Percentiles rank a stretch among this genome's conserved stretches.
These are phyloP conservation scores for Coreius guichenoti DNA, from an alignment of 2,797 vertebrate species.

Conservation along the genomic window DNA sequence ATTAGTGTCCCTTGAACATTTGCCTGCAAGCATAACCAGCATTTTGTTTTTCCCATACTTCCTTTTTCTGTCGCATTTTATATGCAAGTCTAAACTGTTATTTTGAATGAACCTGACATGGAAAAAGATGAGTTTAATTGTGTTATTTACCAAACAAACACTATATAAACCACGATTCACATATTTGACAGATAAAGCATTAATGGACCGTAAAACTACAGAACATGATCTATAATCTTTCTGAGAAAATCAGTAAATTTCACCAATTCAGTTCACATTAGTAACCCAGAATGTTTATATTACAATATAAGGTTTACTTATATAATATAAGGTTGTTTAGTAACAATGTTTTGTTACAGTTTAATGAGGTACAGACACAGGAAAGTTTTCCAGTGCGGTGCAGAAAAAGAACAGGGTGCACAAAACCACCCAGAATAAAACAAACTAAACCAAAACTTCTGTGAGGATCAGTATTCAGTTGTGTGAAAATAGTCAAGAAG, in stretches of 20 bases:
- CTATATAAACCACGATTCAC: too few relatives aligned
- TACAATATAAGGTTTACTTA: not conserved
- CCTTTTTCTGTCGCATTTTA: too few relatives aligned
- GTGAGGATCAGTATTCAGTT: not conserved
- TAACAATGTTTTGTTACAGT: not conserved
- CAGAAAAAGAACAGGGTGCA: slow-evolving; percentile 24
- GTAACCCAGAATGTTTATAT: not conserved
- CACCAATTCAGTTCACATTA: not conserved
- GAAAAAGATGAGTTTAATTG: too few relatives aligned
- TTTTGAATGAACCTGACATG: too few relatives aligned
- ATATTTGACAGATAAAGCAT: too few relatives aligned
- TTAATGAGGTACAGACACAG: not conserved
- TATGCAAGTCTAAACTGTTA: too few relatives aligned
- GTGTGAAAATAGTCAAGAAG: not conserved
- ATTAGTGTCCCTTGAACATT: too few relatives aligned
- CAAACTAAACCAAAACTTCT: not conserved
- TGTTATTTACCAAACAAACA: too few relatives aligned
- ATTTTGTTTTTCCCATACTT: too few relatives aligned
- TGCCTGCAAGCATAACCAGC: too few relatives aligned
- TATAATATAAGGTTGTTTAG: not conserved
- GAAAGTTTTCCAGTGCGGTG: not conserved
- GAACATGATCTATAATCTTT: not conserved
- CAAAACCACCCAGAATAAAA: slow-evolving; percentile 6
- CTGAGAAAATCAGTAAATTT: not conserved
- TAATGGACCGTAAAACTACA: not conserved